Percentiles rank a stretch among this genome's conserved stretches.
Conservation (phyloP, 2,113 vertebrate genomes). For the Romanogobio albipinnatus region DNA sequence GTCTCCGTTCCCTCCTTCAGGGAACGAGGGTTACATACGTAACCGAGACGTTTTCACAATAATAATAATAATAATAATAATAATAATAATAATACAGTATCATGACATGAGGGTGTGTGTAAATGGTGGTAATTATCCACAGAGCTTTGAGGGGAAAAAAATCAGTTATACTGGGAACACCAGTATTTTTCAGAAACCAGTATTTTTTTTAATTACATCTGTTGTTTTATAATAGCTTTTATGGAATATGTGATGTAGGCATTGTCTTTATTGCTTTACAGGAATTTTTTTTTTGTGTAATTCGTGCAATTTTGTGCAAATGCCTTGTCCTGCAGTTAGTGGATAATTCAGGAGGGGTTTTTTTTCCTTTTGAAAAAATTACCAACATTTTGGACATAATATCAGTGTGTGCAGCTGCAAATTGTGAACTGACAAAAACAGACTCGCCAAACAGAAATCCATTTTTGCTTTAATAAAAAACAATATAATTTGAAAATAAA, state of each 20-base stretch:
- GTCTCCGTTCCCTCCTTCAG: no score
- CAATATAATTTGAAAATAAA: constrained; percentile 76
- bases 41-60: no score
- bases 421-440: constrained; percentile 28
- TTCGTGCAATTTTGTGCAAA: background rate
- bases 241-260: background rate
- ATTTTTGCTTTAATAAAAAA: constrained; percentile 65
- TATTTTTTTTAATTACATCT: no score
- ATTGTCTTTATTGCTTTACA: background rate
- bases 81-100: background rate
- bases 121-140: background rate
- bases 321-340: background rate
- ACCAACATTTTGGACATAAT: background rate
- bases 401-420: background rate
- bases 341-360: background rate
- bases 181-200: no score
- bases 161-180: background rate
- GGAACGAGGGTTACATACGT: no score
- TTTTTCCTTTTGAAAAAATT: background rate
- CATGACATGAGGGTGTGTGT: background rate
- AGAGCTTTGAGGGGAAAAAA: background rate
- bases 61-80: background rate
- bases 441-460: constrained; percentile 8
- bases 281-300: background rate
- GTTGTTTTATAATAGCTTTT: background rate